phyloP scores from a whole-genome alignment of 2,113 vertebrate species.

The Atlantisia rogersi region DNA sequence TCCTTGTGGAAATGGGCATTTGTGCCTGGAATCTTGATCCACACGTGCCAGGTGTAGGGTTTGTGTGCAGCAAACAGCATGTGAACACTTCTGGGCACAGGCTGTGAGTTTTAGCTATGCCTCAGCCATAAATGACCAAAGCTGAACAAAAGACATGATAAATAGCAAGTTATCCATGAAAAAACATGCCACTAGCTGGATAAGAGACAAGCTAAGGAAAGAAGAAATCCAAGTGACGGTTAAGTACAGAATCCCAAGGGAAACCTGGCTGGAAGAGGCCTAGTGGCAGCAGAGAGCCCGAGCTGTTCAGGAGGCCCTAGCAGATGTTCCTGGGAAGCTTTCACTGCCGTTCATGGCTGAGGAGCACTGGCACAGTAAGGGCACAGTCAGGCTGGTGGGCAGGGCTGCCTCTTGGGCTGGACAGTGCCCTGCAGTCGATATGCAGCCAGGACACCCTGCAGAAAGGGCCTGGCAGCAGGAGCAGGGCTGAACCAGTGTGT shows the following conservation, averaged over 20 bases:
- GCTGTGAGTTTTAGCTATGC: not conserved
- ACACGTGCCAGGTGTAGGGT: not conserved
- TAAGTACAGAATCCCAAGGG: not conserved
- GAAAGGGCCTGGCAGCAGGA: too few relatives aligned
- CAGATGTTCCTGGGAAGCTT: too few relatives aligned
- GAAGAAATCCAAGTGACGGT: not conserved
- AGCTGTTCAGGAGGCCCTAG: too few relatives aligned
- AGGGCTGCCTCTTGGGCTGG: too few relatives aligned
- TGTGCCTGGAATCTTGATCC: conserved; percentile 15
- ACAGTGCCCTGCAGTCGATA: too few relatives aligned
- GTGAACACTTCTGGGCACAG: not conserved
- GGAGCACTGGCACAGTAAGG: too few relatives aligned
- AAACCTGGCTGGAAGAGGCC: not conserved
- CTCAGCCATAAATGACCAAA: not conserved
- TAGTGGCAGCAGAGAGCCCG: too few relatives aligned
- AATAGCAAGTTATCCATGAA: not conserved
- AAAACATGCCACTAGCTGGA: not conserved
- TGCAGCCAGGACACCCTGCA: too few relatives aligned
- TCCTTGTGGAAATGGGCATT: conserved; percentile 25
- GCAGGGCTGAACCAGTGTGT: too few relatives aligned
- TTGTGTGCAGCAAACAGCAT: not conserved
- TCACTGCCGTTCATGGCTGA: too few relatives aligned
- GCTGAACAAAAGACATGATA: not conserved
- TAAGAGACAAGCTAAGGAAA: not conserved
- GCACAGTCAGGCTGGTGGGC: too few relatives aligned